Evolutionary conservation across 2,888 invertebrate genomes (phyloP), one percentile per base, ranked within the genome.

Genomic region (Papilio gigon): DNA sequence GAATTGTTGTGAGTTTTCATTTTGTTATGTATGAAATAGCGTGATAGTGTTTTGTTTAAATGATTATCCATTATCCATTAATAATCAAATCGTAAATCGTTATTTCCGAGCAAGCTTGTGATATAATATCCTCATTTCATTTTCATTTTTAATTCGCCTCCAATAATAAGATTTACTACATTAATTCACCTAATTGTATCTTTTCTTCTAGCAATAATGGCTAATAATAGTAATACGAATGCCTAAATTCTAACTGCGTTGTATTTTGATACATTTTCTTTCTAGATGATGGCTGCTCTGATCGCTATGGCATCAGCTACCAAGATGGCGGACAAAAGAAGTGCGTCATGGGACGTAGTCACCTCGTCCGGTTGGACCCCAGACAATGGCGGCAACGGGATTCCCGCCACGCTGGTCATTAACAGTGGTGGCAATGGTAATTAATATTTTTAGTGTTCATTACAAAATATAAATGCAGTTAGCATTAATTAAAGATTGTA

Each of bases 251-350:
- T n/a, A n/a, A n/a, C n/a, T n/a, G n/a, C n/a, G n/a, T n/a, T n/a
- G n/a, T n/a, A n/a, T n/a, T n/a, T n/a, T n/a, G n/a, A n/a, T n/a
- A n/a, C n/a, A 58, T 20, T 65, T 70, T 53, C 67, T 22, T 71
- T 71, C 63, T 74, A 80, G 82, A 68, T 80, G 33, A 70, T 76
- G 4, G 70, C 75, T 12, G 75, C 71, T 25, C 59, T 85, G 58
- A 67, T 81, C 25, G 79, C 75, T 30, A 78, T 72, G 9, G 74
- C 73, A 6, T 60, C 74, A 6, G 78, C 77, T 0, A 75, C 77
- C 62, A 79, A 73, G 50, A 77, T 77, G 56, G 80, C 77, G 1
- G 84, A 84, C 37, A 91, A 91, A 76, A 80, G 90, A 35, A 90
- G 90, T 72, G 75, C 85, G 2, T 74, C 78, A 65, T 71, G 78